Evolutionary conservation across 1,140 invertebrate species (phyloP).

Genomic region (Rhopalosiphum maidis): DNA sequence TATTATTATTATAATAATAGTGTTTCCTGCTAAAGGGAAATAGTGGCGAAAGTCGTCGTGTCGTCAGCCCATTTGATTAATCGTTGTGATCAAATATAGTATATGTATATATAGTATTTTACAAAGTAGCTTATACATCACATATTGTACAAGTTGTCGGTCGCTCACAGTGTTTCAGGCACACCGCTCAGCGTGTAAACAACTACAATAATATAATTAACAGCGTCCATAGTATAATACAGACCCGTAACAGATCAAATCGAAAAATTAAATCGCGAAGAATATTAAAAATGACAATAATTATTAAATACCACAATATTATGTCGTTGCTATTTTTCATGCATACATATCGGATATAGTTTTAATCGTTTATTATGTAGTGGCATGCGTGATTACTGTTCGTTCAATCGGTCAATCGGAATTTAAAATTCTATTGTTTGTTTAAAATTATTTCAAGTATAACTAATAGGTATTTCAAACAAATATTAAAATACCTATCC

Average conservation of each 20-base stretch:
- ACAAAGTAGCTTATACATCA: not conserved
- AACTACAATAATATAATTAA: not conserved
- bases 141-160: not conserved
- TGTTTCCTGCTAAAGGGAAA: not conserved
- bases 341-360: no score
- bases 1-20: not conserved
- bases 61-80: not conserved
- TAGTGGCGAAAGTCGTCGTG: constrained; percentile 1
- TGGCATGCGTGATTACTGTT: no score
- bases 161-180: not conserved
- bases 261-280: no score
- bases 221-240: not conserved
- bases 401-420: no score
- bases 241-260: not conserved
- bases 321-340: no score
- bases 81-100: not conserved
- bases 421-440: no score
- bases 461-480: no score
- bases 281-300: not conserved
- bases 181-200: not conserved
- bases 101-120: not conserved
- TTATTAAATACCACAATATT: not conserved
- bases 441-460: no score
- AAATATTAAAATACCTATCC: no score
- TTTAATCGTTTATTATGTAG: no score